Evolutionary conservation across 1,140 invertebrate genomes (phyloP), one percentile per base, ranked within the genome.

Genomic region (Uloborus diversus): DNA sequence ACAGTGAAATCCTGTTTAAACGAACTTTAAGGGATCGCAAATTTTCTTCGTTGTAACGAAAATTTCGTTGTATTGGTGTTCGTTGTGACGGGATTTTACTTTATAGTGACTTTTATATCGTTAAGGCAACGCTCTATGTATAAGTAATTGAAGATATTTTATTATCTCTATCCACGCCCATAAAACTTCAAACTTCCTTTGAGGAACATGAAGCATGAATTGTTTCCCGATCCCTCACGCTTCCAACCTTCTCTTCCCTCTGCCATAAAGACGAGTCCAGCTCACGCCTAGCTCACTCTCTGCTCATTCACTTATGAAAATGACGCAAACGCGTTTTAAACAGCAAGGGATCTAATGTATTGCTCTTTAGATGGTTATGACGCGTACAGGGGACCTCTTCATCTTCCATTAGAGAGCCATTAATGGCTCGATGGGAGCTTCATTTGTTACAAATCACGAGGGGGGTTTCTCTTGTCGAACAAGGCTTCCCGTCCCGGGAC

Each of bases 281-380:
- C 56, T 61, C 69, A 47, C 56, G 53, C 69, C 66, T 32, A 27
- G 4, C n/a, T n/a, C 4, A 17, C 32, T 30, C 49, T 9, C 9
- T 42, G 35, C 17, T 62, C 71, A 51, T 33, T 64, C 73, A 65
- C 57, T 78, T 78, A 78, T 78, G 73, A 78, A 78, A 78, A 78
- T 78, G 73, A 78, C 66, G 66, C n/a, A 78, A 78, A 78, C 61
- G 61, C 37, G 73, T 62, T 78, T 78, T 78, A 78, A 78, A 78
- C 73, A 66, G 65, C 73, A 32, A 17, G 17, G 37, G 33, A 57
- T 53, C 14, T 78, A 78, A 78, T 78, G 73, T 51, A 64, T 64
- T 75, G 51, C 64, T 57, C 59, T 73, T 73, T 57, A 64, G 42
- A n/a, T n/a, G n/a, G n/a, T 37, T 59, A 73, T 73, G 70, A 71